A percentile compares a stretch with the other conserved stretches of the same genome.
These are phyloP conservation scores for Acronicta psi DNA, from an alignment of 2,888 invertebrate species.

Conservation along the genomic window DNA sequence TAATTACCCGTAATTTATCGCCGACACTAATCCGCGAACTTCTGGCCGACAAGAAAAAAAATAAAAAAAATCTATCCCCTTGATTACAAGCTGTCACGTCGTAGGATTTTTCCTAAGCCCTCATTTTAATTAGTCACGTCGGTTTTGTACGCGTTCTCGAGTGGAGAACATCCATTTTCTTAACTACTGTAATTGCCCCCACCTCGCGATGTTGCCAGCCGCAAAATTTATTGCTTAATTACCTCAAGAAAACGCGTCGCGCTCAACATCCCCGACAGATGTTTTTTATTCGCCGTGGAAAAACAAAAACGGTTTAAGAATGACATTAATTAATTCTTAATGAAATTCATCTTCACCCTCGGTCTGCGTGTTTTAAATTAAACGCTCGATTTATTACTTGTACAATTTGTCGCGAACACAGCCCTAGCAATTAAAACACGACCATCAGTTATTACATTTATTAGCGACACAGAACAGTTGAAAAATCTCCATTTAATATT, in stretches of 20 bases:
- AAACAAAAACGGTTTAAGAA: slow-evolving; percentile 88
- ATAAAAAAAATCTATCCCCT: slow-evolving; percentile 83
- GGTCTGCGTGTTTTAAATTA: slow-evolving; percentile 85
- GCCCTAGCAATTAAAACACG: slow-evolving; percentile 78
- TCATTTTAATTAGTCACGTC: slow-evolving; percentile 85
- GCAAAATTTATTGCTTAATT: slow-evolving; percentile 90
- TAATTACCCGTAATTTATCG: slow-evolving; percentile 87
- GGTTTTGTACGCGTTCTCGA: slow-evolving; percentile 69
- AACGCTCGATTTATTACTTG: slow-evolving; percentile 86
- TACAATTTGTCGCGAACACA: slow-evolving; percentile 85
- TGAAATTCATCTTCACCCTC: slow-evolving; percentile 89
- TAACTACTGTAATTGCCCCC: slow-evolving; percentile 87
- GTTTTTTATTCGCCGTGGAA: slow-evolving; percentile 87
- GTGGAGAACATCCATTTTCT: slow-evolving; percentile 84
- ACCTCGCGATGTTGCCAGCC: slow-evolving; percentile 86
- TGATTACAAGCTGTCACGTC: slow-evolving; percentile 88
- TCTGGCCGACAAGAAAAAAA: slow-evolving; percentile 73
- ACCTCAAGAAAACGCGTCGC: slow-evolving; percentile 88
- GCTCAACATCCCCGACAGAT: slow-evolving; percentile 79
- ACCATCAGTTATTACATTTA: slow-evolving; percentile 82
- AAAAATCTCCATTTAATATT: slow-evolving; percentile 59
- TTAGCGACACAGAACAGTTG: slow-evolving; percentile 77
- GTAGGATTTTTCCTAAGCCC: slow-evolving; percentile 87
- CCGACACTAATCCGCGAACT: slow-evolving; percentile 81
- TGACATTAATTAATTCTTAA: slow-evolving; percentile 90